Base-by-base conservation (phyloP, 2,888 invertebrate genomes). In the Ryuthela nishihirai region DNA sequence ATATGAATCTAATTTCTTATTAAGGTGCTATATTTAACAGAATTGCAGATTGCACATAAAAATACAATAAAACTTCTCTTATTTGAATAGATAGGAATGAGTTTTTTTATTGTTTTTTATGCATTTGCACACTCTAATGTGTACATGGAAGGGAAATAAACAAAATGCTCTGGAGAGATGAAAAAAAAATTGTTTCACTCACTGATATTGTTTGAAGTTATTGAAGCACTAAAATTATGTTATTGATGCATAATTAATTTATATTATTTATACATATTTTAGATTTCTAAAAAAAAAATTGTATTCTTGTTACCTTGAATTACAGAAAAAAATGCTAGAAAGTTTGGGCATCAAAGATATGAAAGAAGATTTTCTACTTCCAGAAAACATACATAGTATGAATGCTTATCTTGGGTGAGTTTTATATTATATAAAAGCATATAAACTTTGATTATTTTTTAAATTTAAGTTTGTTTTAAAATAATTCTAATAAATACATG, bases 371-470 rank as follows among this genome's bases (percentile, higher is more conserved):
- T 46, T 58, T 12, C n/a, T 60, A 15, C 69, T 76, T 45, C 75
- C 75, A 1, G 54, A 66, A 18, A 68, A 65, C 23, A 65, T 75
- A 5, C 70, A 71, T 42, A 75, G 75, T 54, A 73, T 76, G 70
- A 78, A 77, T 69, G 77, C 77, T 2, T 78, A 78, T 65, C 68
- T 78, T 20, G 78, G 78, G 77, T 77, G 70, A 67, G 67, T 54
- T 25, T 17, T 44, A 15, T 17, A 34, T 35, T 20, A 45, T 17
- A 18, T 3, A 10, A 10, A 3, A 38, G 18, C n/a, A 17, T 10
- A n/a, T 43, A 18, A 3, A 9, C 15, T 32, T 29, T 18, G 17
- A 35, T 12, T 45, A n/a, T 44, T 43, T 18, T 10, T 26, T 3
- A 12, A 32, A 43, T 23, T 35, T 36, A 36, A n/a, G 15, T 15